phyloP scores from a whole-genome alignment of 2,797 vertebrate species.

The Cirrhinus mrigala region DNA sequence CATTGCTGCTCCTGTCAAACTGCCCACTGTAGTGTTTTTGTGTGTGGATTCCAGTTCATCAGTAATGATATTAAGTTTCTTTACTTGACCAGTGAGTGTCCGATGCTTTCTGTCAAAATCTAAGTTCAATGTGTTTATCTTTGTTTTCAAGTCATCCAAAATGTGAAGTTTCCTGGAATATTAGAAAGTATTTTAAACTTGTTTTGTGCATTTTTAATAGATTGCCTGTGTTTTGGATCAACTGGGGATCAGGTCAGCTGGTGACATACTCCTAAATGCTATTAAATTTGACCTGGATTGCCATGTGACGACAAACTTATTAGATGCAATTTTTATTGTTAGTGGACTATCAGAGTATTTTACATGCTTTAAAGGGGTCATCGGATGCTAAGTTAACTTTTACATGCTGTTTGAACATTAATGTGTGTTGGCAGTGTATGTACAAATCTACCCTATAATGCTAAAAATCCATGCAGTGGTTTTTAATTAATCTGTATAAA shows the following conservation, averaged over 20 bases:
- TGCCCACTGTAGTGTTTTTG: not conserved
- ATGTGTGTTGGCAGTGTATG: too few species aligned
- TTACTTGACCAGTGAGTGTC: not conserved
- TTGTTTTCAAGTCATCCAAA: not conserved
- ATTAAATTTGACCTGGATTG: not conserved
- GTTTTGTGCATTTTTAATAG: not conserved
- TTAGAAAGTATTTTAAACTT: not conserved
- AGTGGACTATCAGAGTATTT: too few species aligned
- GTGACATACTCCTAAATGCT: not conserved
- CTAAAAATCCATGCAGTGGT: too few species aligned
- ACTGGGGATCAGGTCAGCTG: not conserved
- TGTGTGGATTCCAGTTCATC: not conserved
- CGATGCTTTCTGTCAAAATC: not conserved
- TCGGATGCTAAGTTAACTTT: too few species aligned
- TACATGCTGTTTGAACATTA: too few species aligned
- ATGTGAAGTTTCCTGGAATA: not conserved
- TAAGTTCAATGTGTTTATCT: not conserved
- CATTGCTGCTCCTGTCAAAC: not conserved
- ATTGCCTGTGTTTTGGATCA: not conserved
- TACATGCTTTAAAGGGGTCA: too few species aligned
- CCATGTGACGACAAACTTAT: not conserved
- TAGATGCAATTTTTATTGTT: not conserved
- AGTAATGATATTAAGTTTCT: not conserved
- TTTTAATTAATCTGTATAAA: too few species aligned
- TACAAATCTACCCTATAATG: too few species aligned